These are phyloP conservation scores for Cryptophagus acutangulus DNA, from an alignment of 2,888 invertebrate species.

Conservation along the genomic window DNA sequence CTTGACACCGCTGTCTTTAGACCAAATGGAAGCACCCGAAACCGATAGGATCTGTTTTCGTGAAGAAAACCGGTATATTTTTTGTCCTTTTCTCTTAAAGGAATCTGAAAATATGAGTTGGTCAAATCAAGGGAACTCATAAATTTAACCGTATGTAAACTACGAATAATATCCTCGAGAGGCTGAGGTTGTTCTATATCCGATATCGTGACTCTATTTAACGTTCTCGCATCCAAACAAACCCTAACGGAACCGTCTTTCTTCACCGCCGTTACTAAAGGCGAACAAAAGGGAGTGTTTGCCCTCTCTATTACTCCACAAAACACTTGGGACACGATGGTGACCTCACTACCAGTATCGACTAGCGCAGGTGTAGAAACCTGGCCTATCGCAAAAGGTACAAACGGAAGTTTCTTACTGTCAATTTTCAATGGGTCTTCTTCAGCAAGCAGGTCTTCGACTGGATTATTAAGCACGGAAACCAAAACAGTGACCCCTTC, in stretches of 20 bases:
- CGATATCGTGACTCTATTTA: neutral
- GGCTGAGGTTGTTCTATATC: neutral
- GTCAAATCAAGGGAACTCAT: neutral
- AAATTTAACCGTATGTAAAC: neutral
- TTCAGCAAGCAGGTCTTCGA: too few relatives aligned
- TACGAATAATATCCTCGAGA: neutral
- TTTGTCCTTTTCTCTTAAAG: neutral
- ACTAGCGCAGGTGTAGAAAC: slow-evolving; percentile 5
- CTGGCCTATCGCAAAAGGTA: too few relatives aligned
- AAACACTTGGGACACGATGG: slow-evolving; percentile 2
- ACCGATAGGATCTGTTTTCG: slow-evolving; percentile 5
- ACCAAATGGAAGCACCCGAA: slow-evolving; percentile 13
- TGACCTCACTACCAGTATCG: slow-evolving; percentile 7
- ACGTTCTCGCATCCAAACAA: too few relatives aligned
- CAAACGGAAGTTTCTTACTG: too few relatives aligned
- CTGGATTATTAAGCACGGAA: slow-evolving; percentile 4
- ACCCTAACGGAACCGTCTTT: neutral
- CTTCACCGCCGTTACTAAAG: neutral
- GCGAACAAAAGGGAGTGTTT: neutral
- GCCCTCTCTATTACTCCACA: neutral
- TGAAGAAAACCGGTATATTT: neutral
- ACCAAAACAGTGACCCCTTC: slow-evolving; percentile 1
- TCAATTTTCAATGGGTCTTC: too few relatives aligned
- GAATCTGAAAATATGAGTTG: neutral
- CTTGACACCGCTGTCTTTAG: slow-evolving; percentile 7